phyloP scores from a whole-genome alignment of 1,140 invertebrate genomes.

The Bombus confusus region DNA sequence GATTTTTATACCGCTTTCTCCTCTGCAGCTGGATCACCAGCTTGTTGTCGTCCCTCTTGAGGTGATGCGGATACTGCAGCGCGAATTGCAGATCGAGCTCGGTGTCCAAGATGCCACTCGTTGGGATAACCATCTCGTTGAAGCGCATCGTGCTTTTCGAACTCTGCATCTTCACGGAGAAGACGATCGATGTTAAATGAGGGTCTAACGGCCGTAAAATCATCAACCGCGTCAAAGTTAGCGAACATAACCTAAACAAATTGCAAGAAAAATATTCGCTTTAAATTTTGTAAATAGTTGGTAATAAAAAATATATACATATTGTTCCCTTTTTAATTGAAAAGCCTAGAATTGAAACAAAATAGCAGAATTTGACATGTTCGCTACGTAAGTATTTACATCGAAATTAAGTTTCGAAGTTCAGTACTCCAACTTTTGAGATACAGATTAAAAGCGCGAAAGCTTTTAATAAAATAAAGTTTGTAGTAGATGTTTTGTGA shows the following conservation, averaged over 20 bases:
- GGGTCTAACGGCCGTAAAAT: slow-evolving; percentile 91
- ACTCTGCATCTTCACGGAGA: slow-evolving; percentile 98
- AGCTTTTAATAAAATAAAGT: too few species aligned
- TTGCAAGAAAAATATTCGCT: background rate
- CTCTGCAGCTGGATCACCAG: slow-evolving; percentile 96
- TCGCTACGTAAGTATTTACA: too few species aligned
- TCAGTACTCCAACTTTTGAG: too few species aligned
- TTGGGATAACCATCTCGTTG: slow-evolving; percentile 94
- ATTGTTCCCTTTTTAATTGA: background rate
- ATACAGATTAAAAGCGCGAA: too few species aligned
- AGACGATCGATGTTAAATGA: slow-evolving; percentile 93
- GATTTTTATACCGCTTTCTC: slow-evolving; percentile 98
- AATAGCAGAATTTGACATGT: background rate
- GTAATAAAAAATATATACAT: background rate
- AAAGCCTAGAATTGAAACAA: too few species aligned
- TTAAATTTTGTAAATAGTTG: background rate
- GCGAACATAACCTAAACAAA: slow-evolving; percentile 91
- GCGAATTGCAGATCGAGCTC: slow-evolving; percentile 97
- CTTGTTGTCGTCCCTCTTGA: slow-evolving; percentile 98
- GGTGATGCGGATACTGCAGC: slow-evolving; percentile 97
- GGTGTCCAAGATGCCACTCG: slow-evolving; percentile 90
- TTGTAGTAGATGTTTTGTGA: too few species aligned
- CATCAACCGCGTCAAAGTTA: slow-evolving; percentile 93
- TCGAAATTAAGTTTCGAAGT: too few species aligned
- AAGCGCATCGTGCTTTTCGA: slow-evolving; percentile 96